Conservation (phyloP, 2,797 vertebrate genomes). For the Gadopsis marmoratus region DNA sequence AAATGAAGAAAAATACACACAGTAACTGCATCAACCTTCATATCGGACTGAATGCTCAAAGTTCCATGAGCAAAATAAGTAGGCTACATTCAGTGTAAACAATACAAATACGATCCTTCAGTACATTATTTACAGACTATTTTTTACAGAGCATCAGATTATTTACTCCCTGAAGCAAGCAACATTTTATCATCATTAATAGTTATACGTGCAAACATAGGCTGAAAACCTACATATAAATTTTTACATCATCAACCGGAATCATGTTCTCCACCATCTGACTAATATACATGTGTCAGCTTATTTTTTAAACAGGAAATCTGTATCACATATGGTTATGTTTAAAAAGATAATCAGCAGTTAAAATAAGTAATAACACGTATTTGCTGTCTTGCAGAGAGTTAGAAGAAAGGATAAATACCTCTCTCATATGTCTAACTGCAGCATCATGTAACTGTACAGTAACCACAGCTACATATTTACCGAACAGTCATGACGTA, state of each 20-base stretch:
- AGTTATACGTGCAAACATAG: slow-evolving; percentile 36
- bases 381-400: not conserved
- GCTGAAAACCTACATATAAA: slow-evolving; percentile 5
- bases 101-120: slow-evolving; percentile 70
- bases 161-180: slow-evolving; percentile 62
- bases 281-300: not conserved
- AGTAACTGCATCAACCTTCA: slow-evolving; percentile 43
- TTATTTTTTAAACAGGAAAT: not conserved
- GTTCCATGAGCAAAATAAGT: slow-evolving; percentile 43
- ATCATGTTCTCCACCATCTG: not conserved
- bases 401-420: not conserved
- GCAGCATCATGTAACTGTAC: not conserved
- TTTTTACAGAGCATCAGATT: slow-evolving; percentile 55
- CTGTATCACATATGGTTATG: not conserved
- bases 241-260: slow-evolving; percentile 17
- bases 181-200: slow-evolving; percentile 34
- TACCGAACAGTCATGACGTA: not conserved
- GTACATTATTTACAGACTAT: slow-evolving; percentile 71
- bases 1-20: slow-evolving; percentile 65
- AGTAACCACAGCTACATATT: not conserved
- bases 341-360: not conserved
- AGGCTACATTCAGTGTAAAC: slow-evolving; percentile 71
- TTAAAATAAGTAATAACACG: not conserved
- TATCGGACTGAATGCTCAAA: slow-evolving; percentile 36
- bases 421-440: not conserved